phyloP scores from a whole-genome alignment of 2,888 invertebrate species.

The Thera britannica region DNA sequence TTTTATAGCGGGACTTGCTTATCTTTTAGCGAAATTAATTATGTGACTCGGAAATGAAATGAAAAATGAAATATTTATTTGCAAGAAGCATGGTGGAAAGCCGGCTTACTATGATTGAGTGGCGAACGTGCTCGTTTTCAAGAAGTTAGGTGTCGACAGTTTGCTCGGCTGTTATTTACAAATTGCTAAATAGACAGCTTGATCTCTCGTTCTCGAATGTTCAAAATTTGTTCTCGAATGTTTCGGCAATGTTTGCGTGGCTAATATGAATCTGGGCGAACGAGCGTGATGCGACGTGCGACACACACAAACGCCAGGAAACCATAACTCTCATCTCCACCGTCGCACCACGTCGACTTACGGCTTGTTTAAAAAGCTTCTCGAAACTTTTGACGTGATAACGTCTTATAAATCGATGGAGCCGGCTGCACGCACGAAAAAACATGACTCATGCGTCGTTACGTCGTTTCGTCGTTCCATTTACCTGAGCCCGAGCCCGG shows the following conservation, averaged over 20 bases:
- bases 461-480: too few species aligned
- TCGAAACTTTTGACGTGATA: too few species aligned
- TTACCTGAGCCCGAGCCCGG: too few species aligned
- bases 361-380: background rate
- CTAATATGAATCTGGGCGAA: conserved; percentile 27
- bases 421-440: too few species aligned
- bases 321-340: conserved; percentile 24
- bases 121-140: conserved; percentile 15
- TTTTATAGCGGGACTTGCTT: conserved; percentile 17
- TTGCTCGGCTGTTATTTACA: background rate
- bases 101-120: conserved; percentile 15
- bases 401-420: too few species aligned
- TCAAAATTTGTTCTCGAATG: too few species aligned
- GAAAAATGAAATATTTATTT: too few species aligned
- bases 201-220: conserved; percentile 1
- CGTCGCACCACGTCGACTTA: background rate
- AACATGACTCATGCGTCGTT: too few species aligned
- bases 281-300: conserved; percentile 13
- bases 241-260: conserved; percentile 25
- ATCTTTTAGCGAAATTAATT: conserved; percentile 16
- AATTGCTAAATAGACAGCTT: conserved; percentile 6
- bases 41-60: conserved; percentile 9
- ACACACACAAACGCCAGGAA: conserved; percentile 34
- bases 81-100: background rate
- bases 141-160: conserved; percentile 3